A percentile compares a stretch with the other conserved stretches of the same genome.
Conservation (phyloP, 2,113 vertebrate species). For the Nyctereutes procyonoides region DNA sequence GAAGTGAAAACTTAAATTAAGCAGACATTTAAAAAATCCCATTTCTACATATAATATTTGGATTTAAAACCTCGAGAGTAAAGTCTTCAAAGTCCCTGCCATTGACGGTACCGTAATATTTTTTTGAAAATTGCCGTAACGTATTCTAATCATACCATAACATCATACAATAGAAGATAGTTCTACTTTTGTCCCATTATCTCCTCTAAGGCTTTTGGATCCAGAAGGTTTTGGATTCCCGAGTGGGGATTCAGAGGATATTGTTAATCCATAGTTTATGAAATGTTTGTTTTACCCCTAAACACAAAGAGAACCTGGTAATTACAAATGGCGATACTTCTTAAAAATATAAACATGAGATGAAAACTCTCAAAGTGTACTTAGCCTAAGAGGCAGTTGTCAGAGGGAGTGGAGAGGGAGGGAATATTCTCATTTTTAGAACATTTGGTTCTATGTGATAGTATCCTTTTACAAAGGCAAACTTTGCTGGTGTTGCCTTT, state of each 20-base stretch:
- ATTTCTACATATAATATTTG: slow-evolving; percentile 37
- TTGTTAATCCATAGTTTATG: slow-evolving; percentile 55
- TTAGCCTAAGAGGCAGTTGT: not conserved
- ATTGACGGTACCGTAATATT: not conserved
- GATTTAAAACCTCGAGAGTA: slow-evolving; percentile 30
- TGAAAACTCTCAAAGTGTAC: not conserved
- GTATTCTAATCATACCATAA: not conserved
- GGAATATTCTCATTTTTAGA: not conserved
- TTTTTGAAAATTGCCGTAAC: not conserved
- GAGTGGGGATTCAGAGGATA: not conserved
- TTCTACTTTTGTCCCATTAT: slow-evolving; percentile 46
- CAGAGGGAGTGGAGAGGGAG: not conserved
- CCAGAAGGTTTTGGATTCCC: slow-evolving; percentile 26
- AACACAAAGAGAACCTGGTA: slow-evolving; percentile 16
- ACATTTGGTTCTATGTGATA: not conserved
- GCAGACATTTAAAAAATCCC: not conserved
- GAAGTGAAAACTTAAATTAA: slow-evolving; percentile 26
- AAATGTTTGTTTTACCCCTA: slow-evolving; percentile 57
- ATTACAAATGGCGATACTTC: slow-evolving; percentile 33
- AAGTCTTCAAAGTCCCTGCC: not conserved
- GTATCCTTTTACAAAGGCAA: slow-evolving; percentile 23
- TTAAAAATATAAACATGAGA: slow-evolving; percentile 54
- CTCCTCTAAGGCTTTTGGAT: slow-evolving; percentile 38
- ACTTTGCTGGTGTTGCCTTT: slow-evolving; percentile 24
- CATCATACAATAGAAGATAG: not conserved